These are phyloP conservation scores for Caenorhabditis tropicalis DNA, from an alignment of 1,140 invertebrate genomes.

Conservation along the genomic window DNA sequence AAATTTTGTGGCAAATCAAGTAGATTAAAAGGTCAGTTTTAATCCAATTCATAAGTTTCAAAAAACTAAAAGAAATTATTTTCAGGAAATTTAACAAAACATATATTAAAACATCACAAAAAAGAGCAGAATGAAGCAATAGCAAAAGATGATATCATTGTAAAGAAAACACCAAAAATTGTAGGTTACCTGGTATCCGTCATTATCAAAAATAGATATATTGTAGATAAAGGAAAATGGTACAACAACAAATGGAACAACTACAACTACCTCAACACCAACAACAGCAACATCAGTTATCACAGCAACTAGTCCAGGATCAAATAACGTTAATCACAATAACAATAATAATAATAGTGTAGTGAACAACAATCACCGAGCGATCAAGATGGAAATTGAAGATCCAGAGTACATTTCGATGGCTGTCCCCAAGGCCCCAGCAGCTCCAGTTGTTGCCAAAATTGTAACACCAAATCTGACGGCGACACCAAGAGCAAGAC, in stretches of 20 bases:
- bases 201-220: constrained; percentile 57
- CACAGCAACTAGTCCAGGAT: not conserved
- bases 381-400: constrained; percentile 7
- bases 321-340: not conserved
- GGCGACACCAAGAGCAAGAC: not conserved
- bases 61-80: not conserved
- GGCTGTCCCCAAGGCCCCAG: not conserved
- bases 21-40: constrained; percentile 63
- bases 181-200: constrained; percentile 47
- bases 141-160: constrained; percentile 71
- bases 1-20: constrained; percentile 71
- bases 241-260: constrained; percentile 52
- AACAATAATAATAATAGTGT: not conserved
- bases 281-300: constrained; percentile 66
- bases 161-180: constrained; percentile 70
- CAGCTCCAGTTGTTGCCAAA: not conserved
- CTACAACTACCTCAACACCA: constrained; percentile 70
- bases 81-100: constrained; percentile 71
- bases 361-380: not conserved
- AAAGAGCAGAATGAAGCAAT: constrained; percentile 69
- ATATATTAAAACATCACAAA: constrained; percentile 72
- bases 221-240: not conserved
- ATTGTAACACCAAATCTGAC: not conserved
- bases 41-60: not conserved
- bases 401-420: not conserved